Percentiles rank a stretch among this genome's conserved stretches.
These are phyloP conservation scores for Montipora foliosa DNA, from an alignment of 64 coral and sea anemone species.

Conservation along the genomic window DNA sequence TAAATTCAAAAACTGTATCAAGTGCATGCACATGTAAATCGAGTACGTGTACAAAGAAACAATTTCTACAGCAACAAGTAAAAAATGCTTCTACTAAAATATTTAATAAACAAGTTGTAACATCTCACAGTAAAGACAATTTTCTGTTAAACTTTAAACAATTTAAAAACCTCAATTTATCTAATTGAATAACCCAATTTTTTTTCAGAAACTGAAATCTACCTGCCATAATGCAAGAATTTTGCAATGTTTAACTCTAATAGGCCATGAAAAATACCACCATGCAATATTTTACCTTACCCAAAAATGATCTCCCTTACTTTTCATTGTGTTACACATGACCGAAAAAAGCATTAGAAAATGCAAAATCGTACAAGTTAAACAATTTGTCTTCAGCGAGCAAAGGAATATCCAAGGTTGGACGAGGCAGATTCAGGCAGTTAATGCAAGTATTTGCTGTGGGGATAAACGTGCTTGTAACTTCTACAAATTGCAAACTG, in stretches of 20 bases:
- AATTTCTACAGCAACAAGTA: background rate
- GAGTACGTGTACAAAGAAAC: no score
- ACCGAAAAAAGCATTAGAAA: no score
- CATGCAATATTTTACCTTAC: no score
- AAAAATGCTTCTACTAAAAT: background rate
- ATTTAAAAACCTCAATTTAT: background rate
- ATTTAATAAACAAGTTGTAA: background rate
- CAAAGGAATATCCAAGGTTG: background rate
- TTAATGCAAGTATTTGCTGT: slow-evolving; percentile 64
- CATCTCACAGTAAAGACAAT: background rate
- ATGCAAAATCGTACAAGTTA: no score
- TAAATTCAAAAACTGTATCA: no score
- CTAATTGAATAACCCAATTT: background rate
- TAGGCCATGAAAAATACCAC: no score
- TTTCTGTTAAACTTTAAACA: background rate
- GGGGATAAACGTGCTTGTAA: slow-evolving; percentile 28
- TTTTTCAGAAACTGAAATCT: background rate
- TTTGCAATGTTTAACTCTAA: no score
- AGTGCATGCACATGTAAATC: no score
- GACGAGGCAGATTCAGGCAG: slow-evolving; percentile 36
- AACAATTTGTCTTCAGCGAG: no score
- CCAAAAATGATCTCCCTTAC: no score
- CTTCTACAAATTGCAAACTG: background rate
- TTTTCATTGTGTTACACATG: no score
- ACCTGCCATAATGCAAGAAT: no score